Evolutionary conservation across 2,888 invertebrate genomes (phyloP).

Genomic region (Aphidoletes aphidimyza): DNA sequence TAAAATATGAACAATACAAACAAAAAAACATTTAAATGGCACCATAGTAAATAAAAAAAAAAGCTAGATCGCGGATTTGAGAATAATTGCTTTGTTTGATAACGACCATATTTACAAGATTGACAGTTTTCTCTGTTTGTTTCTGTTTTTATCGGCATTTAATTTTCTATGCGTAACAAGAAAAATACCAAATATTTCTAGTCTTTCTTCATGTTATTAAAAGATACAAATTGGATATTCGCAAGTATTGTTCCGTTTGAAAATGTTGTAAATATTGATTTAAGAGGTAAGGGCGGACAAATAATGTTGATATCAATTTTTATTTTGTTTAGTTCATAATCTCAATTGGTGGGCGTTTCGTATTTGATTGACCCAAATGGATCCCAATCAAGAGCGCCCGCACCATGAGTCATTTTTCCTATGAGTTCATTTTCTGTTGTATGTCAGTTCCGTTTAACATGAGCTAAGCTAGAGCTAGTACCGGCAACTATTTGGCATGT

Average conservation of each 20-base stretch:
- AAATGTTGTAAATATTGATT: slow-evolving; percentile 1
- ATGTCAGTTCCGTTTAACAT: no score
- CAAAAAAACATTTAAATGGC: slow-evolving; percentile 21
- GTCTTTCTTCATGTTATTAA: neutral
- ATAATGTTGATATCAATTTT: neutral
- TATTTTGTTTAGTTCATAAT: neutral
- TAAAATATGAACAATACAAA: neutral
- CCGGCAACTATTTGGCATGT: no score
- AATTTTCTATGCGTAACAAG: neutral
- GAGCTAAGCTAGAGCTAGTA: no score
- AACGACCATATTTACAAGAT: neutral
- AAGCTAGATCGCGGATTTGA: neutral
- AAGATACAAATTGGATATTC: neutral
- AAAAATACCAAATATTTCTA: neutral
- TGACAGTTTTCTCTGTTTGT: neutral
- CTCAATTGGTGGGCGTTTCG: neutral
- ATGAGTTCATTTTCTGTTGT: no score
- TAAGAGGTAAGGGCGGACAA: slow-evolving; percentile 12
- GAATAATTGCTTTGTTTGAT: slow-evolving; percentile 27
- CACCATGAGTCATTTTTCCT: neutral
- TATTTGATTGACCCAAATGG: neutral
- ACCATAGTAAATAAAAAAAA: slow-evolving; percentile 9
- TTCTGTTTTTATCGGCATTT: neutral
- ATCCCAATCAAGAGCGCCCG: no score
- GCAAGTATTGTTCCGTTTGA: neutral